phyloP scores from a whole-genome alignment of 2,888 invertebrate species.

The Drosophila niveifrons region DNA sequence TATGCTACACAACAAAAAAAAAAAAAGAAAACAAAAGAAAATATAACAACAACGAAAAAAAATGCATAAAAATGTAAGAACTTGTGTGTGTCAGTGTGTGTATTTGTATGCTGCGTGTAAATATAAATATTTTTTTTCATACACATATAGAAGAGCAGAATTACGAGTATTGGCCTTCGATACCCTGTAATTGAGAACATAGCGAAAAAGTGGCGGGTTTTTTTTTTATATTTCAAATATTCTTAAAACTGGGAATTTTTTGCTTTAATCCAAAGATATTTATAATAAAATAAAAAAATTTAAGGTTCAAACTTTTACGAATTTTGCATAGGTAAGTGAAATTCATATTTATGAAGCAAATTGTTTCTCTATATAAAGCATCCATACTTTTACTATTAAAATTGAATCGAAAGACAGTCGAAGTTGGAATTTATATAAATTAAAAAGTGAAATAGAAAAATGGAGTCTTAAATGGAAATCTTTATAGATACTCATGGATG shows the following conservation, averaged over 20 bases:
- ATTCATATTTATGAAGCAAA: no score
- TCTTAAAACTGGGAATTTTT: no score
- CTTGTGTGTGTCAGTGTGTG: conserved; percentile 38
- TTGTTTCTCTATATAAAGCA: no score
- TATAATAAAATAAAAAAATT: no score
- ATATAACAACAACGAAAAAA: conserved; percentile 42
- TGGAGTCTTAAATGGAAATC: no score
- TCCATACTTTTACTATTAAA: neutral
- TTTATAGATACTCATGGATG: no score
- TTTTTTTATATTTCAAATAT: neutral
- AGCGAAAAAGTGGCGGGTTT: no score
- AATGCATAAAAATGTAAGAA: conserved; percentile 42
- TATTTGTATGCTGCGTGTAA: conserved; percentile 52
- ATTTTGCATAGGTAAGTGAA: no score
- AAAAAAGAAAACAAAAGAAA: conserved; percentile 45
- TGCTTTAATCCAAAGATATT: no score
- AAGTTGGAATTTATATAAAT: neutral
- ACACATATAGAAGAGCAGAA: conserved; percentile 24
- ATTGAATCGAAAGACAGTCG: no score
- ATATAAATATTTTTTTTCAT: conserved; percentile 71
- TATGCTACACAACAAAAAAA: conserved; percentile 29
- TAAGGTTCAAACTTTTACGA: no score
- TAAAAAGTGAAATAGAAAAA: no score
- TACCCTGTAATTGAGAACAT: conserved; percentile 29
- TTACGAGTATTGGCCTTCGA: conserved; percentile 32